A percentile compares a stretch with the other conserved stretches of the same genome.
Conservation (phyloP, 2,113 vertebrate species). For the Ctenodactylus gundi region DNA sequence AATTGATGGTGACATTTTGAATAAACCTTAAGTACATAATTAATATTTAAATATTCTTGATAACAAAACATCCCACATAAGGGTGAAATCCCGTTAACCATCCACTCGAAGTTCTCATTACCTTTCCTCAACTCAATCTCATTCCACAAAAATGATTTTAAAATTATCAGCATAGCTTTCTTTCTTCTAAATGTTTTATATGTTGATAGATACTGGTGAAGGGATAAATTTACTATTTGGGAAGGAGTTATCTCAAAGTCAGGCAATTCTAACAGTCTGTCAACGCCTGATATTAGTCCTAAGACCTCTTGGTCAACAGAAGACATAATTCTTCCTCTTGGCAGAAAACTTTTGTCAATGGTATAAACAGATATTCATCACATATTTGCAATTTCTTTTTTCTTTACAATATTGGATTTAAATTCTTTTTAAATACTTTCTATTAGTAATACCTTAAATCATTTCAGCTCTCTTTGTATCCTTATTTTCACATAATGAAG, state of each 20-base stretch:
- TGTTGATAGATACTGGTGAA: not conserved
- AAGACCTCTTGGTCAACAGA: not conserved
- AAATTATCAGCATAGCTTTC: not conserved
- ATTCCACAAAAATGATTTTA: not conserved
- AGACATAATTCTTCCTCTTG: not conserved
- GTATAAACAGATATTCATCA: not conserved
- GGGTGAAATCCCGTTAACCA: not conserved
- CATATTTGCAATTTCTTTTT: not conserved
- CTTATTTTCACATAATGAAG: not conserved
- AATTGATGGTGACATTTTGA: not conserved
- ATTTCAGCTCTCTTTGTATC: not conserved
- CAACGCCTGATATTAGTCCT: not conserved
- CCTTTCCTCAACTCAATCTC: not conserved
- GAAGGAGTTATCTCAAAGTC: not conserved
- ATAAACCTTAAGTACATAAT: not conserved
- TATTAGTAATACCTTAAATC: not conserved
- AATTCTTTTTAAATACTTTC: not conserved
- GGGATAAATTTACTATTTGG: not conserved
- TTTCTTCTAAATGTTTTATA: not conserved
- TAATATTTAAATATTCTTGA: not conserved
- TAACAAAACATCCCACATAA: conserved; percentile 9
- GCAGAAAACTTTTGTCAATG: not conserved
- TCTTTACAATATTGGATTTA: not conserved
- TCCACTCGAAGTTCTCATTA: not conserved
- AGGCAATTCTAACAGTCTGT: not conserved